Evolutionary conservation across 2,113 vertebrate species (phyloP).

Genomic region (Ophthalmolycus amberensis): DNA sequence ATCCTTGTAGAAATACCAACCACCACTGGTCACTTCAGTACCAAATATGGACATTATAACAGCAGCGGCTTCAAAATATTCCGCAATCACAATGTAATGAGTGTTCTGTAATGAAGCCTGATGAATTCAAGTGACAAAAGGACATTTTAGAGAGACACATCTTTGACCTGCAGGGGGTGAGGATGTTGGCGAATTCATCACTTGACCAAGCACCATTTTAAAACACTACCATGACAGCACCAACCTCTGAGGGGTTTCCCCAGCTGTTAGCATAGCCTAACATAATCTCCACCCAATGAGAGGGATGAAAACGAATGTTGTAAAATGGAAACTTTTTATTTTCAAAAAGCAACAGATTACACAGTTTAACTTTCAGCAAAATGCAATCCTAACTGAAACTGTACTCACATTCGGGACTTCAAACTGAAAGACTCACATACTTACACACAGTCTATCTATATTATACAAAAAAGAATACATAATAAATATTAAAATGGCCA

Average conservation of each 20-base stretch:
- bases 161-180: background rate
- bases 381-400: slow-evolving; percentile 99
- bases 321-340: slow-evolving; percentile 98
- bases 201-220: slow-evolving; percentile 10
- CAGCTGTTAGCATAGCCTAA: background rate
- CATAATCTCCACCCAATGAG: slow-evolving; percentile 74
- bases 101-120: background rate
- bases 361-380: slow-evolving; percentile 99
- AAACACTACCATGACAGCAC: background rate
- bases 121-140: background rate
- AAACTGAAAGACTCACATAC: slow-evolving; percentile 99
- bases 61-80: background rate
- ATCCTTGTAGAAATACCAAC: slow-evolving; percentile 29
- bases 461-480: slow-evolving; percentile 99
- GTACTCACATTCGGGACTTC: slow-evolving; percentile 98
- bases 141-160: slow-evolving; percentile 12
- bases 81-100: background rate
- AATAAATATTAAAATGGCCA: slow-evolving; percentile 95
- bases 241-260: background rate
- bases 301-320: slow-evolving; percentile 85
- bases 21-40: slow-evolving; percentile 5
- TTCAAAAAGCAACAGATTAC: slow-evolving; percentile 99
- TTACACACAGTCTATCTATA: slow-evolving; percentile 95
- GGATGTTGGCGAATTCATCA: background rate
- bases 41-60: slow-evolving; percentile 12